Percentiles rank a stretch among this genome's conserved stretches.
Conservation (phyloP, 2,113 vertebrate species). For the Scatophagus argus region DNA sequence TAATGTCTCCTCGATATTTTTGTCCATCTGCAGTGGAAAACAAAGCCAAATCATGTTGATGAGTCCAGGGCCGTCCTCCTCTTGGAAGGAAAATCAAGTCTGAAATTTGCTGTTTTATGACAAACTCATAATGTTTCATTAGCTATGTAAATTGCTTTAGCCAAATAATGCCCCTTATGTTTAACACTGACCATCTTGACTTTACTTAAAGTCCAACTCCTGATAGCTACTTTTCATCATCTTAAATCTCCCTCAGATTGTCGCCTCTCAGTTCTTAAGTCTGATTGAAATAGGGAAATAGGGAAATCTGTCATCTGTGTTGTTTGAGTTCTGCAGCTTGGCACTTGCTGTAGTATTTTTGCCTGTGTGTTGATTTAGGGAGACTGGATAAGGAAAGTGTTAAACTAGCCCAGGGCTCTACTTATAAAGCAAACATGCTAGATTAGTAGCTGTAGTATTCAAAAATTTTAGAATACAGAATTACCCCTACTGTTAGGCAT, state of each 20-base stretch:
- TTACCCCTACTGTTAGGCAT: conserved; percentile 25
- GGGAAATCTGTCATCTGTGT: background rate
- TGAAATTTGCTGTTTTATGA: conserved; percentile 16
- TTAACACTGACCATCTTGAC: conserved; percentile 37
- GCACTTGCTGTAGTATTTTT: background rate
- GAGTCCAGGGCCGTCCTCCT: background rate
- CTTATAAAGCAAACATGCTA: conserved; percentile 12
- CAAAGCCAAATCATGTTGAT: conserved; percentile 18
- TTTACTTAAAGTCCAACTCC: conserved; percentile 23
- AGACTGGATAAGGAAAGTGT: conserved; percentile 19
- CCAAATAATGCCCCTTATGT: conserved; percentile 30
- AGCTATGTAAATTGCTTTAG: conserved; percentile 21
- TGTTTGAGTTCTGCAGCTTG: conserved; percentile 15
- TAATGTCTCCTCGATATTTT: background rate
- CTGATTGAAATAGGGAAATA: conserved; percentile 49
- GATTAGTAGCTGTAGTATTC: conserved; percentile 18
- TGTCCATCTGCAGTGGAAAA: conserved; percentile 18
- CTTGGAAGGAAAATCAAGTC: conserved; percentile 12
- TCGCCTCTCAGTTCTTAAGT: conserved; percentile 49
- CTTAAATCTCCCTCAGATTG: conserved; percentile 55
- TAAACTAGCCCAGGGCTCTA: background rate
- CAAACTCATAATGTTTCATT: conserved; percentile 40
- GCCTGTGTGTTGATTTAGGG: background rate
- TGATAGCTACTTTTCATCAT: conserved; percentile 56
- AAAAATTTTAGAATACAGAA: conserved; percentile 1